Evolutionary conservation across 37 sponge, comb jelly and placozoan species (phyloP).

Genomic region (Spongia lamella): DNA sequence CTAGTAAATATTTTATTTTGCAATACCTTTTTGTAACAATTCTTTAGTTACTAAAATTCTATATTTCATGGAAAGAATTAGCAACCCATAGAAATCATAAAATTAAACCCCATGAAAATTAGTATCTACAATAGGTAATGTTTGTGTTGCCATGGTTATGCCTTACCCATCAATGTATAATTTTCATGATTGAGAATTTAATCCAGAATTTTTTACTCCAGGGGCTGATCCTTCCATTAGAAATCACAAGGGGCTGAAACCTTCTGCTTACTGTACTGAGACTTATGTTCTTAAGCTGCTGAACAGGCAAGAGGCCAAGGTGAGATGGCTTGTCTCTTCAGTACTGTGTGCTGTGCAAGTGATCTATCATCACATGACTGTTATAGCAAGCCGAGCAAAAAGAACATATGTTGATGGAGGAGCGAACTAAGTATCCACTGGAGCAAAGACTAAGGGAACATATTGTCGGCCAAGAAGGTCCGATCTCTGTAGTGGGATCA

Average conservation of each 20-base stretch:
- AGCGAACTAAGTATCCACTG: conserved; percentile 58
- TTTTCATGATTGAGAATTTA: too few species aligned
- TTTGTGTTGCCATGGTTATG: too few species aligned
- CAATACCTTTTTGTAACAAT: too few species aligned
- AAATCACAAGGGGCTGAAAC: conserved; percentile 46
- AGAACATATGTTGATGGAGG: conserved; percentile 43
- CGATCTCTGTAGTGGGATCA: conserved; percentile 74
- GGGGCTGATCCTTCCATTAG: conserved; percentile 70
- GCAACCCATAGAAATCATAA: too few species aligned
- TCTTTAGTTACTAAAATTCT: too few species aligned
- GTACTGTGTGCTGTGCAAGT: neutral
- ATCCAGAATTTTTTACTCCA: too few species aligned
- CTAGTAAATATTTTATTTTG: too few species aligned
- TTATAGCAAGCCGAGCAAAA: conserved; percentile 26
- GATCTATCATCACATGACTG: neutral
- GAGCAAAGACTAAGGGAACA: conserved; percentile 63
- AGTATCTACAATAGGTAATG: too few species aligned
- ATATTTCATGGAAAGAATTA: too few species aligned
- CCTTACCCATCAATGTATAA: too few species aligned
- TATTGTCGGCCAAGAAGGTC: conserved; percentile 88
- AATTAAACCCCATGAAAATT: too few species aligned
- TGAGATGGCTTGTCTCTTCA: too few species aligned
- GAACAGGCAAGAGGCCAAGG: conserved; percentile 30
- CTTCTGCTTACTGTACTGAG: conserved; percentile 37
- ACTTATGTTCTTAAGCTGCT: conserved; percentile 17